phyloP scores from a whole-genome alignment of 2,888 invertebrate genomes.

The Caenorhabditis becei region DNA sequence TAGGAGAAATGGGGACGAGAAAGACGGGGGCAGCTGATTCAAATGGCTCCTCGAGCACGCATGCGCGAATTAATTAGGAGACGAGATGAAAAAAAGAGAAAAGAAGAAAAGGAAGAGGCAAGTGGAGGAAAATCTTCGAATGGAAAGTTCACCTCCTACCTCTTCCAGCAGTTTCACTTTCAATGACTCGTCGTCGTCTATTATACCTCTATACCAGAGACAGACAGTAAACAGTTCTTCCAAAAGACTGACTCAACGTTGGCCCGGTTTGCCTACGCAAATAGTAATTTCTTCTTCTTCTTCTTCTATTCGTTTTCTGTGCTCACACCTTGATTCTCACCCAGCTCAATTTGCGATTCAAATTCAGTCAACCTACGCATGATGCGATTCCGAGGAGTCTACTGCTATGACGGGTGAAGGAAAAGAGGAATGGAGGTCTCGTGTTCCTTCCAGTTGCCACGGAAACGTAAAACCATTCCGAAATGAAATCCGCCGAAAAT shows the following conservation, averaged over 20 bases:
- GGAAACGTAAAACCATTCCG: background rate
- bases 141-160: background rate
- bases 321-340: background rate
- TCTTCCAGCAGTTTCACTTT: conserved; percentile 10
- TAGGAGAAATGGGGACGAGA: conserved; percentile 22
- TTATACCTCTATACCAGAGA: background rate
- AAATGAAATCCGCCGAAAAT: background rate
- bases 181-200: background rate
- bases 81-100: background rate
- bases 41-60: conserved; percentile 20
- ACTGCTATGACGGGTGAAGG: background rate
- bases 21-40: conserved; percentile 15
- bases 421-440: background rate
- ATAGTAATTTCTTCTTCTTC: conserved; percentile 31
- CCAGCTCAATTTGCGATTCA: conserved; percentile 25
- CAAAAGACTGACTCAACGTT: conserved; percentile 25
- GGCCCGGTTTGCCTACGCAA: conserved; percentile 48
- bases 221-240: conserved; percentile 4
- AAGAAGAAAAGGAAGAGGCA: background rate
- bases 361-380: conserved; percentile 27
- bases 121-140: conserved; percentile 1
- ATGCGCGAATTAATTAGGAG: conserved; percentile 50
- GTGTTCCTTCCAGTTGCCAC: background rate
- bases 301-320: background rate
- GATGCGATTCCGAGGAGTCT: background rate